A percentile compares a stretch with the other conserved stretches of the same genome.
Evolutionary conservation across 2,888 invertebrate species (phyloP).

Genomic region (Dryobota labecula): DNA sequence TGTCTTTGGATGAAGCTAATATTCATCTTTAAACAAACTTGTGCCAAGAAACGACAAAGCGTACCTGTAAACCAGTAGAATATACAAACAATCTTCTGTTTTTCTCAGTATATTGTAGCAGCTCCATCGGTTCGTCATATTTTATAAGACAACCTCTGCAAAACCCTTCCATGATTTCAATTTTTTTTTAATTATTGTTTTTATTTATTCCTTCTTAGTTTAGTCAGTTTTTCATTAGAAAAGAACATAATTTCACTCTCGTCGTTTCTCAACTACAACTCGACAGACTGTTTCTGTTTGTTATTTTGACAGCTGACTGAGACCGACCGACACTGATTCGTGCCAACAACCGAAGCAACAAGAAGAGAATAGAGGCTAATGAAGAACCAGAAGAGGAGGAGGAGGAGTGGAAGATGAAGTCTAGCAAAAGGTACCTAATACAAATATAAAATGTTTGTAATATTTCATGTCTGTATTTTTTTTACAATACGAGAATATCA

Average conservation of each 20-base stretch:
- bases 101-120: slow-evolving; percentile 83
- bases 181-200: background rate
- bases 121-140: slow-evolving; percentile 77
- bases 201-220: slow-evolving; percentile 16
- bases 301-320: background rate
- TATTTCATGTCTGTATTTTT: too few relatives aligned
- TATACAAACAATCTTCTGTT: slow-evolving; percentile 84
- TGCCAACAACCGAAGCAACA: background rate
- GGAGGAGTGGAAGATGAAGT: too few relatives aligned
- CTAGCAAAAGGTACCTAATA: too few relatives aligned
- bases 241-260: slow-evolving; percentile 7
- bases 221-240: slow-evolving; percentile 1
- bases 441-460: too few relatives aligned
- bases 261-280: background rate
- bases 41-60: background rate
- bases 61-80: slow-evolving; percentile 85
- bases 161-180: slow-evolving; percentile 78
- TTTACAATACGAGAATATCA: background rate
- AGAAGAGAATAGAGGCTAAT: background rate
- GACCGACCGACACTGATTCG: too few relatives aligned
- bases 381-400: too few relatives aligned
- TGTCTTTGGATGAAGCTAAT: background rate
- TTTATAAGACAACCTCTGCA: slow-evolving; percentile 85
- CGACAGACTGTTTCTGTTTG: too few relatives aligned
- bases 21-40: too few relatives aligned